Evolutionary conservation across 1,140 invertebrate genomes (phyloP).

Genomic region (Xylocopa sonorina): DNA sequence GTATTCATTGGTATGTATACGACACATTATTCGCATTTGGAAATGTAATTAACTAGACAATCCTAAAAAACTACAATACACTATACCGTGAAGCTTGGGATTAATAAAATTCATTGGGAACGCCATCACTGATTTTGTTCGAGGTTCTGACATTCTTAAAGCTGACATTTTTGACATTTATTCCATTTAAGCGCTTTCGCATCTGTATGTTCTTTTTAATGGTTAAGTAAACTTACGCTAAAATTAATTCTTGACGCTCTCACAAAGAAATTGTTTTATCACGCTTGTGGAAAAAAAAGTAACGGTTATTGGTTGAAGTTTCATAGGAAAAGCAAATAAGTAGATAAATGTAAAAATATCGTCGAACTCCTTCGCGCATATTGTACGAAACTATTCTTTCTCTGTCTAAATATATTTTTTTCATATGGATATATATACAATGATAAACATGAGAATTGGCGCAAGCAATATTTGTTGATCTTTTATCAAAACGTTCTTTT

Average conservation of each 20-base stretch:
- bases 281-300: neutral
- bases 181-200: conserved; percentile 1
- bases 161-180: conserved; percentile 58
- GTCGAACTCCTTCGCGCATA: neutral
- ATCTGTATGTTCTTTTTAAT: neutral
- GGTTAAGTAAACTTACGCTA: conserved; percentile 51
- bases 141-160: conserved; percentile 57
- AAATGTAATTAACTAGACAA: conserved; percentile 47
- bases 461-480: neutral
- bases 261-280: neutral
- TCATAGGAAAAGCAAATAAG: neutral
- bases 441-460: neutral
- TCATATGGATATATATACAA: neutral
- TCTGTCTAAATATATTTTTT: neutral
- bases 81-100: conserved; percentile 28
- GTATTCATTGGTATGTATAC: conserved; percentile 46
- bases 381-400: neutral
- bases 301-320: neutral
- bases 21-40: conserved; percentile 37
- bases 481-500: neutral
- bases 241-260: conserved; percentile 8
- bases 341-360: conserved; percentile 2
- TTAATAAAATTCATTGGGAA: conserved; percentile 46
- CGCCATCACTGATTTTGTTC: conserved; percentile 52
- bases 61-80: conserved; percentile 42